Conservation (phyloP, 2,797 vertebrate genomes). For the Sphaeramia orbicularis region DNA sequence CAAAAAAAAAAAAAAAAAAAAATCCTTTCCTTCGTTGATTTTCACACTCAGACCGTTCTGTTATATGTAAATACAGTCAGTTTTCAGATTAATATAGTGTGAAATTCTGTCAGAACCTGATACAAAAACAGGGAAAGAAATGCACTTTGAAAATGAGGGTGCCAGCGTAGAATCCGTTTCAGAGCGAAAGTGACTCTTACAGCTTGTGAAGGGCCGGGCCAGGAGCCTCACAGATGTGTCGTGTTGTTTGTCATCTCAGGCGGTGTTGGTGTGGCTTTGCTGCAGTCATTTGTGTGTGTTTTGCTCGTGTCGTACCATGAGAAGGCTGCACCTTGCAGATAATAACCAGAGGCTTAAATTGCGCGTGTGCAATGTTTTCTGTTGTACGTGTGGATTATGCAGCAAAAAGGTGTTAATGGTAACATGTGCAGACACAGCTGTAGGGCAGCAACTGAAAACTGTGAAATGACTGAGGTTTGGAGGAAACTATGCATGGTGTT, state of each 20-base stretch:
- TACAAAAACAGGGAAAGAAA: background rate
- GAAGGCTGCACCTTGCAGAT: conserved; percentile 66
- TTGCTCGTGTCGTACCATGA: conserved; percentile 18
- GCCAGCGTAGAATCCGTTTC: conserved; percentile 6
- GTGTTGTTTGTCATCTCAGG: conserved; percentile 19
- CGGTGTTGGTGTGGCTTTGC: conserved; percentile 18
- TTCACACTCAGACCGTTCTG: too few species aligned
- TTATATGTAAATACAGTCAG: background rate
- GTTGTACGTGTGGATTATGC: conserved; percentile 51
- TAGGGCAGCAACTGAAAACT: conserved; percentile 15
- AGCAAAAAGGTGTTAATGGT: conserved; percentile 44
- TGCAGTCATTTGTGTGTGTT: conserved; percentile 23
- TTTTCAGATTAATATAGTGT: background rate
- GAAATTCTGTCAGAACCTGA: conserved; percentile 4
- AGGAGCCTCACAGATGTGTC: conserved; percentile 28
- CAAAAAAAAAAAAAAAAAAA: too few species aligned
- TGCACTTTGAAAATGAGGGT: conserved; percentile 24
- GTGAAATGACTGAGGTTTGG: conserved; percentile 16
- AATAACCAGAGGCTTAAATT: conserved; percentile 52
- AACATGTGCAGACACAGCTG: conserved; percentile 37
- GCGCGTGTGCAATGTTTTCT: conserved; percentile 41
- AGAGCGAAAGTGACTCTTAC: conserved; percentile 14
- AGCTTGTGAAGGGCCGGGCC: conserved; percentile 13
- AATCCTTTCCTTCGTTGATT: too few species aligned
- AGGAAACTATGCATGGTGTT: conserved; percentile 12